phyloP scores from a whole-genome alignment of 2,797 vertebrate genomes.

The Cygnus olor region DNA sequence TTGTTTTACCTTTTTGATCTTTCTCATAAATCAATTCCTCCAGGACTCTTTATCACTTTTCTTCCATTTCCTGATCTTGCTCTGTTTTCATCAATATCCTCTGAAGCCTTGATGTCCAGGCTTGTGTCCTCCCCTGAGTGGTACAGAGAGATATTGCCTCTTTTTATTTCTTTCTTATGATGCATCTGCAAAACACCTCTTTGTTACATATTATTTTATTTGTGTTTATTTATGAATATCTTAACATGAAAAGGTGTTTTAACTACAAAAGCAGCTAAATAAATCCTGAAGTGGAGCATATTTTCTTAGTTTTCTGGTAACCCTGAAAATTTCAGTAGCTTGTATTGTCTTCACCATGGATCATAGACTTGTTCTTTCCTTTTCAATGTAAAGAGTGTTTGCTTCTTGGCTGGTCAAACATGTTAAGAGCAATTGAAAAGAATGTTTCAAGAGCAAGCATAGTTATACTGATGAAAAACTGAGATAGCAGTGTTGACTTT shows the following conservation, averaged over 20 bases:
- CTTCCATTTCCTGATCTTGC: neutral
- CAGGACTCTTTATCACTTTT: neutral
- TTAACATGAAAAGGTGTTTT: neutral
- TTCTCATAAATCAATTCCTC: neutral
- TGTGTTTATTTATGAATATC: neutral
- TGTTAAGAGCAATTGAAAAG: neutral
- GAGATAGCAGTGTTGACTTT: neutral
- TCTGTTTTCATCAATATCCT: neutral
- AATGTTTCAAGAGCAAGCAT: neutral
- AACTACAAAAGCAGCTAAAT: neutral
- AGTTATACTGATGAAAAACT: neutral
- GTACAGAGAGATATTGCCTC: neutral
- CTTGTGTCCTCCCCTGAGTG: neutral
- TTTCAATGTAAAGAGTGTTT: neutral
- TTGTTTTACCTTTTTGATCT: neutral
- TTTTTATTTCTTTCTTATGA: neutral
- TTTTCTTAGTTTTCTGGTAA: neutral
- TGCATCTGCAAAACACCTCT: neutral
- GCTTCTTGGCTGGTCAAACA: neutral
- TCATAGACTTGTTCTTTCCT: neutral
- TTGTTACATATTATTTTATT: neutral
- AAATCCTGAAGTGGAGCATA: neutral
- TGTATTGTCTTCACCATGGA: neutral
- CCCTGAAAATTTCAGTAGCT: neutral
- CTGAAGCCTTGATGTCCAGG: neutral